Percentiles rank a stretch among this genome's conserved stretches.
Evolutionary conservation across 1,140 invertebrate genomes (phyloP).

Genomic region (Notospermus geniculatus): DNA sequence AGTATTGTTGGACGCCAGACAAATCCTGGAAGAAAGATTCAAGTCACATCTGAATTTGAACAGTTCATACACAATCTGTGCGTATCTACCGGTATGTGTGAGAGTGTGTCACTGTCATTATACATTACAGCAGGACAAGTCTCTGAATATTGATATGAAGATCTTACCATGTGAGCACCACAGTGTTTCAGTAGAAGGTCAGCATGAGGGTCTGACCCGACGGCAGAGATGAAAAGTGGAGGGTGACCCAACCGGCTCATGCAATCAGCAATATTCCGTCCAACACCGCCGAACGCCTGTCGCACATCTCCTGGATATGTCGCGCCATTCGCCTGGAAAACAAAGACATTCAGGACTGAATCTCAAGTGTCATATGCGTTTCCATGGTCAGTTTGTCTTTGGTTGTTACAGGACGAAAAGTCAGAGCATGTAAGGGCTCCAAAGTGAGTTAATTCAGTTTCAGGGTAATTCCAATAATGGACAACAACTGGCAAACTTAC

Average conservation of each 20-base stretch:
- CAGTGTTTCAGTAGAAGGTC: conserved; percentile 53
- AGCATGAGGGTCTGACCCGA: conserved; percentile 70
- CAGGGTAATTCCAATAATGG: no score
- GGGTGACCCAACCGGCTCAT: conserved; percentile 68
- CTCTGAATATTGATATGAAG: no score
- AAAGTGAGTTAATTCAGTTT: no score
- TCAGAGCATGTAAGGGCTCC: no score
- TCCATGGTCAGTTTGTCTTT: no score
- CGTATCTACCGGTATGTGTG: no score
- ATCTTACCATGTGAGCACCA: conserved; percentile 54
- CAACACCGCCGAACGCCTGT: conserved; percentile 75
- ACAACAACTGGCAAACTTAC: conserved; percentile 17
- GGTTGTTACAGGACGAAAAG: no score
- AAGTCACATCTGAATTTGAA: no score
- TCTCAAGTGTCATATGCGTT: neutral
- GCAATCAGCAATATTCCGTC: conserved; percentile 84
- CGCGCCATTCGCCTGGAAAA: conserved; percentile 40
- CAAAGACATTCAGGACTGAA: neutral
- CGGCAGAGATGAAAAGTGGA: conserved; percentile 71
- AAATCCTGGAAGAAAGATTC: conserved; percentile 46
- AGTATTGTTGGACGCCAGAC: conserved; percentile 48
- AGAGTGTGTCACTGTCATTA: no score
- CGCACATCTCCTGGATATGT: conserved; percentile 45
- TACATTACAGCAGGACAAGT: no score
- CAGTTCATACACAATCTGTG: no score